Base-by-base conservation (phyloP, 1,140 invertebrate species). In the Macrobrachium nipponense region DNA sequence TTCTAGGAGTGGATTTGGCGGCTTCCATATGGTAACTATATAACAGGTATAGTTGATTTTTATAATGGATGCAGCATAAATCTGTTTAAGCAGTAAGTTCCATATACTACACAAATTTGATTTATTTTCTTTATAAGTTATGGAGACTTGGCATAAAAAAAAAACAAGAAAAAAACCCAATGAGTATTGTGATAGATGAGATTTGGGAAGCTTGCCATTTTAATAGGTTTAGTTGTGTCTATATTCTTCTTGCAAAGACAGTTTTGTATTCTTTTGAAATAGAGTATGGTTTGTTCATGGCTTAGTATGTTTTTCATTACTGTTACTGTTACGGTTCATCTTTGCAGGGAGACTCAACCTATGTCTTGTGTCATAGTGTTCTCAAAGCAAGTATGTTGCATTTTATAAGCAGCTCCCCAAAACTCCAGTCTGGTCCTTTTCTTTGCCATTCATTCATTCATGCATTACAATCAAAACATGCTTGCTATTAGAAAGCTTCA, bases 41-140 rank as follows among this genome's bases (percentile, higher is more conserved):
- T 85, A 78, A 77, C 81, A 88, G 87, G 87, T 88, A 88, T 88
- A 88, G 87, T 88, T 88, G 82, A 87, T 84, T 84, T 85, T 88
- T 85, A 83, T 81, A 82, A 80, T 80, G 81, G 82, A 70, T 79
- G 76, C 78, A 80, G 20, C 68, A 64, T 62, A 76, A 83, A 84
- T 88, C 79, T 78, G 85, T 80, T 88, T 88, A 84, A 88, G 77
- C 62, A 73, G 59, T 79, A 84, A 64, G 62, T 80, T 81, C 66
- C 77, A 64, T 80, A 58, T 83, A 61, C 43, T 36, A 80, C 20
- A 36, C 36, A 61, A 60, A 27, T 60, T 79, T 27, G 44, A 18
- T 59, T 79, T 14, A 14, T 78, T n/a, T 79, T 23, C n/a, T 60
- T 17, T 58, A 58, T 60, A 60, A 60, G 44, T 27, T 60, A 60